Conservation (phyloP, 1,140 invertebrate species). For the Macrobrachium rosenbergii region DNA sequence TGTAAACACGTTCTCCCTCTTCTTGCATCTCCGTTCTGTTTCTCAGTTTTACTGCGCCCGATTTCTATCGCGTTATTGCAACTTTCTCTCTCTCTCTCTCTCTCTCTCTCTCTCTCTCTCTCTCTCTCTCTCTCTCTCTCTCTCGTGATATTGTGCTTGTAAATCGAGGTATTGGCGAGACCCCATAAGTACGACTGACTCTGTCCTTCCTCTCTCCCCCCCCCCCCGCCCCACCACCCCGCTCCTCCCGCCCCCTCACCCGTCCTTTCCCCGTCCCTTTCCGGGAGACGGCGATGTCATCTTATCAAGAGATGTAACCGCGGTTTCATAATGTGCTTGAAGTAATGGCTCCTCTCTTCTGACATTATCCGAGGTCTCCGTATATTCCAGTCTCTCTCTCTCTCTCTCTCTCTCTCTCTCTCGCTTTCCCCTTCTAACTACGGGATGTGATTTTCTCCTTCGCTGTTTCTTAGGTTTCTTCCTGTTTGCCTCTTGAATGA, state of each 20-base stretch:
- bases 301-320: no score
- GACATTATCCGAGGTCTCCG: not conserved
- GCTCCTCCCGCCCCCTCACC: not conserved
- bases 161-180: no score
- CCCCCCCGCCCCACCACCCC: not conserved
- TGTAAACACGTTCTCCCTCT: not conserved
- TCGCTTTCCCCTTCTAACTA: not conserved
- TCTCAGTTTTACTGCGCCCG: not conserved
- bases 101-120: no score
- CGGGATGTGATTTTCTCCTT: not conserved
- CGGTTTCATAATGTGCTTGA: not conserved
- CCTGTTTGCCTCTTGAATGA: not conserved
- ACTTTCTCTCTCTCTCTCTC: no score
- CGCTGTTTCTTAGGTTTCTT: not conserved
- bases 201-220: not conserved
- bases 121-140: no score
- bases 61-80: no score
- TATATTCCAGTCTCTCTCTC: not conserved
- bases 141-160: no score
- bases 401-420: constrained; percentile 13
- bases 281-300: not conserved
- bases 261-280: not conserved
- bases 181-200: no score
- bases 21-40: not conserved
- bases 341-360: not conserved